Conservation (phyloP, 2,797 vertebrate genomes). For the Gobionotothen gibberifrons region DNA sequence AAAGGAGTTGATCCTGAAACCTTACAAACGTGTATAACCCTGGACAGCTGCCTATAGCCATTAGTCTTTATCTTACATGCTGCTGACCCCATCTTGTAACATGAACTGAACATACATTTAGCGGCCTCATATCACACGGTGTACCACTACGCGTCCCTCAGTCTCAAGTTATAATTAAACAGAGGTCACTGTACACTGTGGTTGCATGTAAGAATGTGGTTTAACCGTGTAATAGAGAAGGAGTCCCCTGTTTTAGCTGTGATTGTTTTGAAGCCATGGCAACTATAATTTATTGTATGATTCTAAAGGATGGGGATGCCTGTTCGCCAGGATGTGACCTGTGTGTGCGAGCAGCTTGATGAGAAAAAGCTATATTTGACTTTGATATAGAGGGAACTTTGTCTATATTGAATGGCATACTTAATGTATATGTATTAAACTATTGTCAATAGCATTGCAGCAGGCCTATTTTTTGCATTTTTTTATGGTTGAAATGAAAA, state of each 20-base stretch:
- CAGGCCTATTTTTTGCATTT: not conserved
- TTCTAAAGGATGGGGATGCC: not conserved
- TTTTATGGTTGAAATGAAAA: not conserved
- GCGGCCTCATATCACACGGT: conserved; percentile 41
- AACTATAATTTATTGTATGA: conserved; percentile 21
- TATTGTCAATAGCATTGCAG: not conserved
- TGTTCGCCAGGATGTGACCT: not conserved
- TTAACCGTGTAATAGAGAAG: conserved; percentile 29
- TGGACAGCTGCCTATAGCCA: conserved; percentile 44
- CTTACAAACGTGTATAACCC: conserved; percentile 20
- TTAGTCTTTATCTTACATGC: conserved; percentile 35
- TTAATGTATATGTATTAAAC: not conserved
- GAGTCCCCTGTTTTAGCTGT: conserved; percentile 24
- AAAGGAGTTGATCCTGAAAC: not conserved
- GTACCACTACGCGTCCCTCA: conserved; percentile 19
- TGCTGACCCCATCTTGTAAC: conserved; percentile 52
- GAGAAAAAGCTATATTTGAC: not conserved
- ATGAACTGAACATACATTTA: conserved; percentile 49
- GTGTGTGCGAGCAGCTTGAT: not conserved
- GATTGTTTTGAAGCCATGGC: conserved; percentile 33
- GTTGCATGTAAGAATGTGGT: conserved; percentile 1
- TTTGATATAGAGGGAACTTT: not conserved
- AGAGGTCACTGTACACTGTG: conserved; percentile 43
- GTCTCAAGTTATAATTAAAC: conserved; percentile 58
- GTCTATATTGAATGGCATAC: not conserved